A percentile compares a stretch with the other conserved stretches of the same genome.
phyloP scores from a whole-genome alignment of 2,888 invertebrate species.

The Sinelater perroti region DNA sequence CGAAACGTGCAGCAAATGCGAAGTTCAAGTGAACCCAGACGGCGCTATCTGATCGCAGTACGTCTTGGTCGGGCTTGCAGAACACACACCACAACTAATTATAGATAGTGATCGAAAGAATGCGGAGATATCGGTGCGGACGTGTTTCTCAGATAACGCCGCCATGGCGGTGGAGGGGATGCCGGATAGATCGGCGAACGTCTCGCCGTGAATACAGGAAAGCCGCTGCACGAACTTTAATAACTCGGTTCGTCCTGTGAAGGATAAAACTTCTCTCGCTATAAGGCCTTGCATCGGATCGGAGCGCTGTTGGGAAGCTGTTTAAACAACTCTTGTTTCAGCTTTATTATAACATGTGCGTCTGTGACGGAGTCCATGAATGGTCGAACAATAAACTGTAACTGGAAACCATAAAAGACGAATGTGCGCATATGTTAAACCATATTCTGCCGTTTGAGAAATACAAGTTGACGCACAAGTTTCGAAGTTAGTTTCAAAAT shows the following conservation, averaged over 20 bases:
- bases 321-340: too few species aligned
- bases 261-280: constrained; percentile 17
- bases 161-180: too few species aligned
- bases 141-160: constrained; percentile 2
- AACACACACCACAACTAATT: constrained; percentile 24
- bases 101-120: constrained; percentile 21
- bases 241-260: constrained; percentile 23
- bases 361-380: too few species aligned
- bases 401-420: too few species aligned
- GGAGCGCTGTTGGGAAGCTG: too few species aligned
- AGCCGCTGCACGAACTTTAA: constrained; percentile 19
- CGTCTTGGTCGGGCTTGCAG: constrained; percentile 15
- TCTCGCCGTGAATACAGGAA: constrained; percentile 14
- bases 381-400: too few species aligned
- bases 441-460: too few species aligned
- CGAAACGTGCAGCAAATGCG: constrained; percentile 30
- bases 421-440: too few species aligned
- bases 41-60: constrained; percentile 23
- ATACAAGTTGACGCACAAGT: too few species aligned
- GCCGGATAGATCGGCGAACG: constrained; percentile 18
- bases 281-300: too few species aligned
- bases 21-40: constrained; percentile 21
- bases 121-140: constrained; percentile 4
- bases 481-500: too few species aligned
- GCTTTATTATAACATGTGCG: too few species aligned